Evolutionary conservation across 2,113 vertebrate genomes (phyloP).

Genomic region (Aspiorhynchus laticeps): DNA sequence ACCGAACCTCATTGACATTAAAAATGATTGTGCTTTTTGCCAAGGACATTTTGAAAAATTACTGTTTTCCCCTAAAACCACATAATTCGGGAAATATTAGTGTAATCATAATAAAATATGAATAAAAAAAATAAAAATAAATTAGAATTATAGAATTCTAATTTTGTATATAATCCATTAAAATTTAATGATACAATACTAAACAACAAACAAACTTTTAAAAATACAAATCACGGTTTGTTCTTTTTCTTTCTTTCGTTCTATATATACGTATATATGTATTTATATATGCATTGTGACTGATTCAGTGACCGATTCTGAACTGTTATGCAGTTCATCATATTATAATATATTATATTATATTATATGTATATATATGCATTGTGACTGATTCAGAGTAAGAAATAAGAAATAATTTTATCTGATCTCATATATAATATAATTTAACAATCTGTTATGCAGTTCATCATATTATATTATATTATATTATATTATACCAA

Average conservation of each 20-base stretch:
- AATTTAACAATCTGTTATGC: not conserved
- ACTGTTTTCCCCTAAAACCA: not conserved
- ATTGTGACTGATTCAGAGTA: not conserved
- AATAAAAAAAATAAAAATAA: not conserved
- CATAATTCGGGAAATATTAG: not conserved
- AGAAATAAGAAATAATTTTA: not conserved
- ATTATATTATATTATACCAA: too few species aligned
- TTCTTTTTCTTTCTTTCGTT: not conserved
- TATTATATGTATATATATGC: too few species aligned
- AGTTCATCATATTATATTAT: not conserved
- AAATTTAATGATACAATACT: not conserved
- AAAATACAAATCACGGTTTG: not conserved
- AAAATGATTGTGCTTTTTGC: not conserved
- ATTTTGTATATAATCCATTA: not conserved
- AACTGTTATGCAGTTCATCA: too few species aligned
- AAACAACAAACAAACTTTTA: not conserved
- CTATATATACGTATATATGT: not conserved
- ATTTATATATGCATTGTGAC: too few species aligned
- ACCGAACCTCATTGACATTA: not conserved
- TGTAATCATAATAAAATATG: not conserved
- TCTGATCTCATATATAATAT: not conserved
- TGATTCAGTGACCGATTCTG: too few species aligned
- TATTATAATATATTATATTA: too few species aligned
- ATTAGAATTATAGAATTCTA: not conserved
- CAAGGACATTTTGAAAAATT: not conserved